These are phyloP conservation scores for Paralinhomoeus sp. DNA, from an alignment of 2,888 invertebrate species.

Conservation along the genomic window DNA sequence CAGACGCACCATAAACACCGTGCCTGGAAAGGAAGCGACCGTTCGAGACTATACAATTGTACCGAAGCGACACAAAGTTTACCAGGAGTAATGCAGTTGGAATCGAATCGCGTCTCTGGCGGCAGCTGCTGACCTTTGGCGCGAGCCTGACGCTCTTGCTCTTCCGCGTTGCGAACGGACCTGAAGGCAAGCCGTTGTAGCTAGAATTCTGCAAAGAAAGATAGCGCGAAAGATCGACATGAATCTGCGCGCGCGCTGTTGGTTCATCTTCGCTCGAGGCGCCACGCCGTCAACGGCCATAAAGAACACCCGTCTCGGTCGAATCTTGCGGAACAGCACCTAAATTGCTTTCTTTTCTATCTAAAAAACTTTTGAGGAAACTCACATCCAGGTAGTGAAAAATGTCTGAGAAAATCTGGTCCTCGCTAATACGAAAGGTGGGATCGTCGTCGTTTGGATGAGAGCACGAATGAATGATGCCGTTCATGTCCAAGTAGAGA, in stretches of 20 bases:
- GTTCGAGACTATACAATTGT: too few species aligned
- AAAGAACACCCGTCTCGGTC: constrained; percentile 74
- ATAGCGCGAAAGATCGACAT: too few species aligned
- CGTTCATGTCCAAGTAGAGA: constrained; percentile 85
- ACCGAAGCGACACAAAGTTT: too few species aligned
- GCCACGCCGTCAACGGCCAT: constrained; percentile 95
- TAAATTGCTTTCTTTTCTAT: too few species aligned
- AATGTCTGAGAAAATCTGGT: constrained; percentile 66
- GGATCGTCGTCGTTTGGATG: constrained; percentile 84
- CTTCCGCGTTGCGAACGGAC: constrained; percentile 64
- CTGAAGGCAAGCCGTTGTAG: too few species aligned
- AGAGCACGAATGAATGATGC: constrained; percentile 85
- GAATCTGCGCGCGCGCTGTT: constrained; percentile 65
- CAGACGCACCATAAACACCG: constrained; percentile 64
- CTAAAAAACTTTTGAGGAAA: neutral
- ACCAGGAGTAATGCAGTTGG: constrained; percentile 92
- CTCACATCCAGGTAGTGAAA: constrained; percentile 62
- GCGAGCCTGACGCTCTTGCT: constrained; percentile 47
- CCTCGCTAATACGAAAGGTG: constrained; percentile 71
- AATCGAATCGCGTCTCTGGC: constrained; percentile 62
- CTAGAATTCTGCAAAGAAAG: too few species aligned
- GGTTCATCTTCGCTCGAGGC: constrained; percentile 92
- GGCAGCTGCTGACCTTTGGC: constrained; percentile 56
- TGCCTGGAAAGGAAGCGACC: constrained; percentile 20
- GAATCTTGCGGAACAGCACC: constrained; percentile 64